phyloP scores from a whole-genome alignment of 2,797 vertebrate genomes.

The Siniperca undulata region DNA sequence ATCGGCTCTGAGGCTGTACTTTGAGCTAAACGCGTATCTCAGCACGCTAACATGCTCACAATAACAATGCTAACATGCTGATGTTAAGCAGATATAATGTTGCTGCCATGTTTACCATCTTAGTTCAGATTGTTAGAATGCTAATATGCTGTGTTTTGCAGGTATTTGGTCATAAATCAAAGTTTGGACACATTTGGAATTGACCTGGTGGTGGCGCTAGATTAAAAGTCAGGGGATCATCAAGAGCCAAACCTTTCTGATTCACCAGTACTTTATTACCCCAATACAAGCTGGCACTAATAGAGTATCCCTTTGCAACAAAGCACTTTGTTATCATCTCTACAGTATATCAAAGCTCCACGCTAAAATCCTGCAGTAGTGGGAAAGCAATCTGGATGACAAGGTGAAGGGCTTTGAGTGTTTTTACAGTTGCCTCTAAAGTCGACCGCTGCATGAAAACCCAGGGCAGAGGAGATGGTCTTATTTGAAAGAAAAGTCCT shows the following conservation, averaged over 20 bases:
- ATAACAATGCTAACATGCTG: not conserved
- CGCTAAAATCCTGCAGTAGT: slow-evolving; percentile 33
- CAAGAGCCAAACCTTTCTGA: slow-evolving; percentile 25
- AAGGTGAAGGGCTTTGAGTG: slow-evolving; percentile 54
- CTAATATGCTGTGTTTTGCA: not conserved
- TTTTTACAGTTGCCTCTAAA: slow-evolving; percentile 46
- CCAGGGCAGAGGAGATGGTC: slow-evolving; percentile 15
- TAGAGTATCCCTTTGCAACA: slow-evolving; percentile 38
- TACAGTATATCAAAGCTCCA: slow-evolving; percentile 45
- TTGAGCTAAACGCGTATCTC: not conserved
- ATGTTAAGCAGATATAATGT: not conserved
- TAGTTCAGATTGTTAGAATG: not conserved
- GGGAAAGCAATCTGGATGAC: slow-evolving; percentile 39
- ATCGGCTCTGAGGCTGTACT: not conserved
- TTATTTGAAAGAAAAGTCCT: slow-evolving; percentile 44
- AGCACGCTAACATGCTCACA: not conserved
- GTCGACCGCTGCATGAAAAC: slow-evolving; percentile 37
- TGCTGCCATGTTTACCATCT: not conserved
- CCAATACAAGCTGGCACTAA: slow-evolving; percentile 36
- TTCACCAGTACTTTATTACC: slow-evolving; percentile 10
- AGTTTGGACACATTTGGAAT: not conserved
- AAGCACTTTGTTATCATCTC: slow-evolving; percentile 48
- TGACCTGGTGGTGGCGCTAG: not conserved
- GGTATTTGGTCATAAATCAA: not conserved
- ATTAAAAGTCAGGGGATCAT: not conserved